phyloP scores from a whole-genome alignment of 1,140 invertebrate species.

The Lutraria rhynchaena region DNA sequence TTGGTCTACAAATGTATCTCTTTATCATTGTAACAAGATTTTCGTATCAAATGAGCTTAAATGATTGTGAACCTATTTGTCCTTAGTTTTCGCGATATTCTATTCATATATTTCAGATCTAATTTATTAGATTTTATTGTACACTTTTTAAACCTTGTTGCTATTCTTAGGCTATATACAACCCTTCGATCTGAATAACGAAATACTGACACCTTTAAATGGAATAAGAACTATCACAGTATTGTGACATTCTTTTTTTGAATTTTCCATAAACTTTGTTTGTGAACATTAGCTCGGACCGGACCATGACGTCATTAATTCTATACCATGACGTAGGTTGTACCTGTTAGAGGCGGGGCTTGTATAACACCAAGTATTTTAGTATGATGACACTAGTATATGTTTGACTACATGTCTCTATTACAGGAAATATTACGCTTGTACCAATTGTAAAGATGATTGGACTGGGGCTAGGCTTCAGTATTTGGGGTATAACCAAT shows the following conservation, averaged over 20 bases:
- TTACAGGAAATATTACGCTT: constrained; percentile 80
- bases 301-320: not conserved
- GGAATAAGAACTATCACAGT: not conserved
- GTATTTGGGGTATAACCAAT: constrained; percentile 81
- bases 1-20: not conserved
- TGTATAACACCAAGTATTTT: too few species aligned
- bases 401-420: not conserved
- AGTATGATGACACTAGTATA: too few species aligned
- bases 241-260: not conserved
- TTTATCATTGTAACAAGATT: not conserved
- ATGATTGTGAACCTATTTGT: not conserved
- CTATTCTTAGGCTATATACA: too few species aligned
- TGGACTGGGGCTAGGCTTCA: constrained; percentile 82
- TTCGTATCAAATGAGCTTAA: not conserved
- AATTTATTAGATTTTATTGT: not conserved
- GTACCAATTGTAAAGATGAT: constrained; percentile 82
- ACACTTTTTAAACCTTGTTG: not conserved
- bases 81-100: not conserved
- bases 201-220: too few species aligned
- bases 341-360: not conserved
- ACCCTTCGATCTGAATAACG: too few species aligned
- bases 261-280: not conserved
- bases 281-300: not conserved
- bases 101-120: not conserved
- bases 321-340: not conserved